Evolutionary conservation across 2,888 invertebrate genomes (phyloP), one percentile per base, ranked within the genome.

Genomic region (Nemoura dubitans): DNA sequence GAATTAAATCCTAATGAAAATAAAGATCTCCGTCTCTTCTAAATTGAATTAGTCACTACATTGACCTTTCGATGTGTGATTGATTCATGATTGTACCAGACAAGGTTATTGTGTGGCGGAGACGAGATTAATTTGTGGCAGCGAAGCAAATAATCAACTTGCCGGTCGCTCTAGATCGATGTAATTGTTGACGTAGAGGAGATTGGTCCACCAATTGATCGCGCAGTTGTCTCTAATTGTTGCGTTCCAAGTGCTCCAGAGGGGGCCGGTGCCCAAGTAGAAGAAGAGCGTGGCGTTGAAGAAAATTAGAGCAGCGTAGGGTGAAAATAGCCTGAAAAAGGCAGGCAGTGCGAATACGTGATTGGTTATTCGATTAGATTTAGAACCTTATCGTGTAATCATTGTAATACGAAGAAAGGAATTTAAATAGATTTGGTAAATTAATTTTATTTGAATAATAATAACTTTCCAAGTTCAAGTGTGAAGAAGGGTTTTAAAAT

Each of bases 151-250:
- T 21, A 59, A 59, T 59, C 59, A 59, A 59, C 1, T 59, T 90
- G 95, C 95, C 90, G 93, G 93, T 36, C 88, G 43, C 0, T 88
- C 88, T 0, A 88, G 84, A 43, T 89, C 85, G 21, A 90, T 86
- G 86, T 90, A 90, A 88, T 90, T 91, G 86, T 90, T 90, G 43
- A 91, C 87, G 87, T 90, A 91, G 5, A 91, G 87, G 0, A 91
- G 86, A 89, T 90, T 90, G 5, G 89, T 87, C 91, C 91, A 91
- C 88, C 89, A 90, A 89, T 94, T 94, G 86, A 92, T 91, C 76
- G 92, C 91, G 89, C 95, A 95, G 28, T 92, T 92, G 0, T 90
- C 91, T 0, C 92, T 92, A 87, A 95, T 94, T 0, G 89, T 90
- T 0, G 92, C 91, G 10, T 93, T 91, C 85, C 87, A 89, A 3